Evolutionary conservation across 2,113 vertebrate genomes (phyloP).

Genomic region (Lasiurus borealis): DNA sequence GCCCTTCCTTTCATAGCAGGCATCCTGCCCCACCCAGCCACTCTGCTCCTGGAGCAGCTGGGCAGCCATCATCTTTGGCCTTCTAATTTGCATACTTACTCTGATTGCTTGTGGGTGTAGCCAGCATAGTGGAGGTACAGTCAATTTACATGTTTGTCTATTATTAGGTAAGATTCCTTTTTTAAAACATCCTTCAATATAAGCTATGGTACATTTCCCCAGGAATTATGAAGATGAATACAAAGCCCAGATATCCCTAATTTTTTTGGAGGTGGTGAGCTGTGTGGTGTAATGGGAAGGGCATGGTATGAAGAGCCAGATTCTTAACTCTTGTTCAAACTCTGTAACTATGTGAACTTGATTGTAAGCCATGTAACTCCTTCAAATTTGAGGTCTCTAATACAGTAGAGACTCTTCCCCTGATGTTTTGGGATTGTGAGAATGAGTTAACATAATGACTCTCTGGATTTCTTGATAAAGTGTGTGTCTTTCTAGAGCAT

Average conservation of each 20-base stretch:
- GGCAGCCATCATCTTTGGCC: no score
- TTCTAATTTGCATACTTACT: no score
- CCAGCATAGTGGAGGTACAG: no score
- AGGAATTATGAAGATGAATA: background rate
- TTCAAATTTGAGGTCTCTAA: background rate
- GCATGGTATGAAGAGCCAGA: background rate
- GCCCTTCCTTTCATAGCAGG: no score
- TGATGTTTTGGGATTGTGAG: background rate
- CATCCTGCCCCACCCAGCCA: no score
- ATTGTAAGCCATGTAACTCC: background rate
- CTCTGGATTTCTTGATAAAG: background rate
- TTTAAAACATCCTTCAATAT: slow-evolving; percentile 4
- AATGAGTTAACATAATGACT: background rate
- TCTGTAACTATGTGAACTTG: background rate
- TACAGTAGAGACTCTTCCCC: background rate
- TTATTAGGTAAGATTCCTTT: background rate
- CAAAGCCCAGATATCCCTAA: background rate
- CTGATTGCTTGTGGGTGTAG: no score
- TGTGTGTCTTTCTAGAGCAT: background rate
- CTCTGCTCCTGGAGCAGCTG: no score
- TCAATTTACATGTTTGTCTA: no score
- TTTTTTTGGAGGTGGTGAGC: background rate
- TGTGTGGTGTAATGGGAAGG: background rate
- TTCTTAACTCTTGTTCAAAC: background rate
- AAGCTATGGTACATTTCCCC: background rate